These are phyloP conservation scores for Bathynomus jamesi DNA, from an alignment of 1,140 invertebrate species.

Conservation along the genomic window DNA sequence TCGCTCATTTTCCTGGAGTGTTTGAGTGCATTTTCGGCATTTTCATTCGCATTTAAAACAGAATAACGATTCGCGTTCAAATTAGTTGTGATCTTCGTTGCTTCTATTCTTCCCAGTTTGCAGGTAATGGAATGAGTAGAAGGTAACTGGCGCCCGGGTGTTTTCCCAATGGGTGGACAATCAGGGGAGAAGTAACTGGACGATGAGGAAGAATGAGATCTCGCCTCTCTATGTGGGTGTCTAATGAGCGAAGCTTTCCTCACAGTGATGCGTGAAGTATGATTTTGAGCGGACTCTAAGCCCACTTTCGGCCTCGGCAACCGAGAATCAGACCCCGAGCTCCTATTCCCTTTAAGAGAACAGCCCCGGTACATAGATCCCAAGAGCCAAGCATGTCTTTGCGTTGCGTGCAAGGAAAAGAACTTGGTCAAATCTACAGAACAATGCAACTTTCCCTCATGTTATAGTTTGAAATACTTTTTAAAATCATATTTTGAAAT, in stretches of 20 bases:
- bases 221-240: background rate
- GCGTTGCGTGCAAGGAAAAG: background rate
- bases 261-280: background rate
- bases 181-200: no score
- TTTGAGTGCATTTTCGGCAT: no score
- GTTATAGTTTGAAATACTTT: no score
- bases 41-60: no score
- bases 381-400: constrained; percentile 1
- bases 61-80: no score
- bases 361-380: background rate
- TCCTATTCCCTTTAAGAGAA: background rate
- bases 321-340: background rate
- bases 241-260: background rate
- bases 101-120: background rate
- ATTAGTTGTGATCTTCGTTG: background rate
- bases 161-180: background rate
- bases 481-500: no score
- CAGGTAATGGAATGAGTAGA: background rate
- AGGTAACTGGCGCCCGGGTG: background rate
- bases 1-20: no score
- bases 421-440: no score
- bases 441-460: no score
- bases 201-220: background rate
- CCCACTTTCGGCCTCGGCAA: background rate
- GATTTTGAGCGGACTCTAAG: background rate